phyloP scores from a whole-genome alignment of 2,113 vertebrate genomes.

The Cheirogaleus medius region DNA sequence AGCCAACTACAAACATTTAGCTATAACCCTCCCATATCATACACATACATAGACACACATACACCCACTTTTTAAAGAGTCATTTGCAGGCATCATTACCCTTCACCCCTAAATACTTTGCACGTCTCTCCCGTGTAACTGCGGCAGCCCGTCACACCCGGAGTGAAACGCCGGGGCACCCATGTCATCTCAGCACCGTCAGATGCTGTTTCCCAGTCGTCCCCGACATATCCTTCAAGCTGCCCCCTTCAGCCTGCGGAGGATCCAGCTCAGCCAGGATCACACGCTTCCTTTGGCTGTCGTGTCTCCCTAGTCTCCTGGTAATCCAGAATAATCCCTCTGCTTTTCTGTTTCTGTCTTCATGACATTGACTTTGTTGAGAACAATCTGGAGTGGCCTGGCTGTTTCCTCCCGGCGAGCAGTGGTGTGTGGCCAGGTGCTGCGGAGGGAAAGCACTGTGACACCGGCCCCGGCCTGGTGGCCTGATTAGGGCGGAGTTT shows the following conservation, averaged over 20 bases:
- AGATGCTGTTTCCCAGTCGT: accelerated
- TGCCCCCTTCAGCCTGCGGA: accelerated
- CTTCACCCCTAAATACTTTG: neutral
- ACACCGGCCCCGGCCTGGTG: no score
- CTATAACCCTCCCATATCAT: accelerated
- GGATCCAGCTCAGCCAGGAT: neutral
- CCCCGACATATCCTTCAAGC: neutral
- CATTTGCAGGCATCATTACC: neutral
- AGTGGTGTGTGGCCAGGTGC: neutral
- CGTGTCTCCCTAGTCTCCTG: neutral
- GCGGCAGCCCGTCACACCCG: accelerated
- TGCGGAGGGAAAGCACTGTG: neutral
- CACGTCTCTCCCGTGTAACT: accelerated
- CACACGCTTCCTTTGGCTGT: accelerated
- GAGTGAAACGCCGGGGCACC: accelerated
- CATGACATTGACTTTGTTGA: neutral
- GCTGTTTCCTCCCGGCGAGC: accelerated
- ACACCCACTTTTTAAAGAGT: neutral
- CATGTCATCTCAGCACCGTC: neutral
- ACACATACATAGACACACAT: neutral
- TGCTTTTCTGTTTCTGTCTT: neutral
- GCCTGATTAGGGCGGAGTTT: neutral
- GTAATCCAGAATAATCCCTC: neutral
- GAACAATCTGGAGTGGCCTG: neutral
- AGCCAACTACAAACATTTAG: neutral